Percentiles rank a stretch among this genome's conserved stretches.
phyloP scores from a whole-genome alignment of 2,797 vertebrate genomes.

The Hapalemur alaotrensis region DNA sequence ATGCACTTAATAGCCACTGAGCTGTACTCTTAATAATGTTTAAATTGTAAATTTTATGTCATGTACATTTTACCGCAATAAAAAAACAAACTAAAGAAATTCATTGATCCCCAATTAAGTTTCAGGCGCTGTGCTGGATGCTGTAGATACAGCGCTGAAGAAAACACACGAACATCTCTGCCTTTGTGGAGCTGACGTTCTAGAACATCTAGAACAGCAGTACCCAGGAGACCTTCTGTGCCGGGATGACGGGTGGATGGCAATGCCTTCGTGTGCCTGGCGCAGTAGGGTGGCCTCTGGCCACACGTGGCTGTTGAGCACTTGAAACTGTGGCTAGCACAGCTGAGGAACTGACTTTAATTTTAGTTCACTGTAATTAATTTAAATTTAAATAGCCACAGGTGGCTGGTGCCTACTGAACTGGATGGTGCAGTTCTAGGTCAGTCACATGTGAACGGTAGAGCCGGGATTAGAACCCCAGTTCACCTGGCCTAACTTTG shows the following conservation, averaged over 20 bases:
- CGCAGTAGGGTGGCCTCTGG: fast-evolving
- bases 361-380: not conserved
- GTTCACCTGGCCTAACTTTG: not conserved
- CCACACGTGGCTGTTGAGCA: not conserved
- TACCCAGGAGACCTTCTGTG: not conserved
- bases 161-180: not conserved
- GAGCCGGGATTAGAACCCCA: not conserved
- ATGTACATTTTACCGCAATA: not conserved
- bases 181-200: not conserved
- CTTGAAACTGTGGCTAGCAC: not conserved
- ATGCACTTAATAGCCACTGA: not conserved
- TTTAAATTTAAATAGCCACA: not conserved
- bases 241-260: not conserved
- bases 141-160: not conserved
- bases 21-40: not conserved
- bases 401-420: fast-evolving
- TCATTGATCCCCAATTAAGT: not conserved
- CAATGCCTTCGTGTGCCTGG: not conserved
- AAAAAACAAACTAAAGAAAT: not conserved
- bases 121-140: not conserved
- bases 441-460: fast-evolving
- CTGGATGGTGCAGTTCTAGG: not conserved
- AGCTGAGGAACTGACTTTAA: not conserved
- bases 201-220: not conserved
- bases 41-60: not conserved